A percentile compares a stretch with the other conserved stretches of the same genome.
These are phyloP conservation scores for Galagoides demidoff DNA, from an alignment of 2,797 vertebrate species.

Conservation along the genomic window DNA sequence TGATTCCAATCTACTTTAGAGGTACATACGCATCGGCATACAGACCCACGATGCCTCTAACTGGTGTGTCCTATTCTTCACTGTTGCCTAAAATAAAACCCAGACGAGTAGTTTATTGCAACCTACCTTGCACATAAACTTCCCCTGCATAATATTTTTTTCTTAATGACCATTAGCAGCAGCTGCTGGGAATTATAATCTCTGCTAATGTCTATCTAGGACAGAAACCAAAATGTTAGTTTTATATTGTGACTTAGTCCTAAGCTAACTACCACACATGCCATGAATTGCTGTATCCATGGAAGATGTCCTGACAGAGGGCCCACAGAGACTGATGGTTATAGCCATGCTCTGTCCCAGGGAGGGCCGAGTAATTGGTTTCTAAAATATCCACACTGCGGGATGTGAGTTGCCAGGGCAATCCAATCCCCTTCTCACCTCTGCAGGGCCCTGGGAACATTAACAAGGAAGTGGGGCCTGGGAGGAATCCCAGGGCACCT, in stretches of 20 bases:
- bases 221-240: not conserved
- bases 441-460: not conserved
- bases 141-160: not conserved
- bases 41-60: not conserved
- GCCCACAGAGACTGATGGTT: not conserved
- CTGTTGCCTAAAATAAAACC: not conserved
- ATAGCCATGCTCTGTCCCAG: not conserved
- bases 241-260: not conserved
- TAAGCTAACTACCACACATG: not conserved
- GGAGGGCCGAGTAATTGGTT: not conserved
- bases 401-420: not conserved
- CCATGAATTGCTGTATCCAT: rapidly evolving
- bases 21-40: not conserved
- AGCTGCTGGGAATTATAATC: not conserved
- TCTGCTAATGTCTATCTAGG: not conserved
- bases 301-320: rapidly evolving
- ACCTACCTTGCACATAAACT: not conserved
- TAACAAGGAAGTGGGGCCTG: not conserved
- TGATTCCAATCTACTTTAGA: not conserved
- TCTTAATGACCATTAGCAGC: not conserved
- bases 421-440: not conserved
- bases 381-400: not conserved
- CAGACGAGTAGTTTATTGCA: no score
- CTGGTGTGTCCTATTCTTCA: not conserved
- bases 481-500: not conserved